Evolutionary conservation across 2,797 vertebrate species (phyloP), one percentile per base, ranked within the genome.

Genomic region (Odontamblyopus lacepedii): DNA sequence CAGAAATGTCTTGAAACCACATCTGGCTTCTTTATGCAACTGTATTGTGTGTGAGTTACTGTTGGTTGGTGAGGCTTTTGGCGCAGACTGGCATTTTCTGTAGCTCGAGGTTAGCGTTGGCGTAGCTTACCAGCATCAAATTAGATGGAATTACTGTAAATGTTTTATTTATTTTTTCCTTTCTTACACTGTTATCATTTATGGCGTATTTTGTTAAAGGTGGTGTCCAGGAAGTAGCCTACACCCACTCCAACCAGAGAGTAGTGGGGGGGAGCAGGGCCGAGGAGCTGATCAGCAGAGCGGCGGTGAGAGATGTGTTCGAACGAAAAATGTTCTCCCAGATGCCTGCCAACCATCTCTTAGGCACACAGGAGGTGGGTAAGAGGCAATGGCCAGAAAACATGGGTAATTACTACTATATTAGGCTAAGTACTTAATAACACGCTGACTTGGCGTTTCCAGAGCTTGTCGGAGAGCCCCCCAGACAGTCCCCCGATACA

Each of bases 251-350:
- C 29, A 99, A 99, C 90, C 98, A 99, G 91, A 93, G 87, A 0
- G 94, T 99, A 63, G 95, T 98, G 74, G 97, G 98, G 55, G 95
- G 96, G 4, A 99, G 97, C 95, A 96, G 92, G 92, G 96, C 95
- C 12, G 98, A 99, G 88, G 95, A 96, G 89, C 90, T 72, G 61
- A 94, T 99, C 93, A 97, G 96, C 76, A 92, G 91, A 18, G 96
- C 96, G 70, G 97, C 97, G 0, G 83, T 95, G 1, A 87, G 90
- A 60, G 96, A 99, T 0, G 97, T 99, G 9, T 99, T 98, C 90
- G 92, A 96, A 62, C 87, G 93, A 71, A 94, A 95, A 75, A 93
- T 95, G 81, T 95, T 96, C 92, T 97, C 97, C 2, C 97, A 99
- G 87, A 90, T 98, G 26, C 96, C 96, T 59, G 98, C 97, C 83